A percentile compares a stretch with the other conserved stretches of the same genome.
phyloP scores from a whole-genome alignment of 2,113 vertebrate genomes.

The Periophthalmodon schlosseri region DNA sequence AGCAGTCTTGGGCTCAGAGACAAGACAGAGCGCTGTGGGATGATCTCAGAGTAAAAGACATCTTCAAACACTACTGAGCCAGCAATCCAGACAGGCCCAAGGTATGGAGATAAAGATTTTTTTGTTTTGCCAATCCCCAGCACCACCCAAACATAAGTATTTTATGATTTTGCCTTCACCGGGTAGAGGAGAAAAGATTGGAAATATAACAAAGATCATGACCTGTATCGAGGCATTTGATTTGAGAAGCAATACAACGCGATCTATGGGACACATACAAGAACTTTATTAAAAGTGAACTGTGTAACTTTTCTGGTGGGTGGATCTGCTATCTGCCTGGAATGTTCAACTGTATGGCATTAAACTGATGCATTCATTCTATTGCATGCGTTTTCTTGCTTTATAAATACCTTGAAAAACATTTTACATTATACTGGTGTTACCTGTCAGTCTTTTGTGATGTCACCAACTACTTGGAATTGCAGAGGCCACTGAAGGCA shows the following conservation, averaged over 20 bases:
- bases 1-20: slow-evolving; percentile 32
- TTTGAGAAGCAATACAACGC: background rate
- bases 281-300: background rate
- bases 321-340: too few relatives aligned
- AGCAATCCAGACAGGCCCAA: slow-evolving; percentile 40
- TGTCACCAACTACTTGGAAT: too few relatives aligned
- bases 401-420: too few relatives aligned
- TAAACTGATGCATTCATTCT: too few relatives aligned
- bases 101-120: slow-evolving; percentile 22
- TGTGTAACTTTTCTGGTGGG: background rate
- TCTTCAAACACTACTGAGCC: slow-evolving; percentile 36
- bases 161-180: slow-evolving; percentile 25
- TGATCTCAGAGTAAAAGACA: slow-evolving; percentile 34
- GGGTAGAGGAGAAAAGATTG: background rate
- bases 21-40: slow-evolving; percentile 30
- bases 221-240: slow-evolving; percentile 18
- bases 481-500: too few relatives aligned
- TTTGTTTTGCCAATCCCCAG: slow-evolving; percentile 15
- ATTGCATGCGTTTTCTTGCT: too few relatives aligned
- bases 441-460: too few relatives aligned
- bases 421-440: too few relatives aligned
- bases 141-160: slow-evolving; percentile 24
- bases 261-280: background rate
- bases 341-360: slow-evolving; percentile 7
- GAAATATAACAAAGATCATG: slow-evolving; percentile 2